Conservation (phyloP, 2,888 invertebrate species). For the Hipparchia semele region DNA sequence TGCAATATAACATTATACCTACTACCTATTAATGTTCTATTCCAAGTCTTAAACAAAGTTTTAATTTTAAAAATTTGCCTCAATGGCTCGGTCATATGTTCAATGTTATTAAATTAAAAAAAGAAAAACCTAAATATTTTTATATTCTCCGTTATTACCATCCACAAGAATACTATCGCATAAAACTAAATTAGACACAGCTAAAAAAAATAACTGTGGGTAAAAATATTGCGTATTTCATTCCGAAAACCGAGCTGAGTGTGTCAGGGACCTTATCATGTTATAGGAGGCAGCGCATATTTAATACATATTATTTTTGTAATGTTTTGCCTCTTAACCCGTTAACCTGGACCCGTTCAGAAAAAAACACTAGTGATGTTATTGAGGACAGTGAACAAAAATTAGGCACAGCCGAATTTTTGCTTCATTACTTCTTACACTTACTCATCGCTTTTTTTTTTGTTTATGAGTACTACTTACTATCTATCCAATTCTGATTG, state of each 20-base stretch:
- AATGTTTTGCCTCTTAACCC: conserved; percentile 58
- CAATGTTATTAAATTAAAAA: too few relatives aligned
- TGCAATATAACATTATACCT: conserved; percentile 12
- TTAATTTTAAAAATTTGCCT: background rate
- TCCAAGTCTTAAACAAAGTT: background rate
- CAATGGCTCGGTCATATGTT: too few relatives aligned
- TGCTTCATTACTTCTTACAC: background rate
- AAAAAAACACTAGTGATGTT: conserved; percentile 28
- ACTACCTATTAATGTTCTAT: background rate
- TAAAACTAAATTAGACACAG: background rate
- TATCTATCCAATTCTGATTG: background rate
- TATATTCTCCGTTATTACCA: too few relatives aligned
- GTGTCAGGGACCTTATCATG: conserved; percentile 46
- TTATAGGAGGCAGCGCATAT: conserved; percentile 42
- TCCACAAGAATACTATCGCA: background rate
- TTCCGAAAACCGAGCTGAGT: conserved; percentile 36
- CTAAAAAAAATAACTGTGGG: background rate
- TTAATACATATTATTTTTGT: conserved; percentile 41
- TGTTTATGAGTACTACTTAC: background rate
- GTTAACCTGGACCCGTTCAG: conserved; percentile 59
- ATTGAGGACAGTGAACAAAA: conserved; percentile 43
- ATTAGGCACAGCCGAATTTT: background rate
- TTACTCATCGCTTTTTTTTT: background rate
- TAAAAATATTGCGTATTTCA: conserved; percentile 8
- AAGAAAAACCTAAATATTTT: too few relatives aligned